Evolutionary conservation across 2,888 invertebrate genomes (phyloP).

Genomic region (Atherix ibis): DNA sequence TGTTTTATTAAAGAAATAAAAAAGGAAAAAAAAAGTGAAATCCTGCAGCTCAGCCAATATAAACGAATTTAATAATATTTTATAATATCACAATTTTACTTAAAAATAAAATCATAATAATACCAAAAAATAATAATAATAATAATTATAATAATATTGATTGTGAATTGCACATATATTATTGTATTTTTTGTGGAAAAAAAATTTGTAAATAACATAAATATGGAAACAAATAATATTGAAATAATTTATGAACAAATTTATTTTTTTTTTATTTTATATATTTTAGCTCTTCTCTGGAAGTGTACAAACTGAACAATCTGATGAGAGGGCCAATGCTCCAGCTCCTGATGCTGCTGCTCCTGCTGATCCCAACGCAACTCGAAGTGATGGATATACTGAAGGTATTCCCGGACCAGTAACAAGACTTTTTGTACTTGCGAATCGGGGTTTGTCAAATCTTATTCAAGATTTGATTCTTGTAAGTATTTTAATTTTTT

Average conservation of each 20-base stretch:
- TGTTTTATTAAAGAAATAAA: slow-evolving; percentile 7
- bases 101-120: too few species aligned
- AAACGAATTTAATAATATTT: too few species aligned
- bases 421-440: slow-evolving; percentile 71
- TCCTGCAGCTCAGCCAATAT: slow-evolving; percentile 12
- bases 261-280: neutral
- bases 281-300: slow-evolving; percentile 60
- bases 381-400: slow-evolving; percentile 49
- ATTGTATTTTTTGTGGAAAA: too few species aligned
- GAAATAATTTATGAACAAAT: too few species aligned
- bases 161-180: too few species aligned
- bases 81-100: too few species aligned
- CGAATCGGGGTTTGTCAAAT: slow-evolving; percentile 74
- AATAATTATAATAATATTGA: too few species aligned
- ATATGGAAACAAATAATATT: too few species aligned
- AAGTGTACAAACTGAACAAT: slow-evolving; percentile 47
- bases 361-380: too few species aligned
- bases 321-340: slow-evolving; percentile 39
- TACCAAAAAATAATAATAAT: too few species aligned
- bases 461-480: slow-evolving; percentile 76
- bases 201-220: too few species aligned
- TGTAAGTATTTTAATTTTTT: slow-evolving; percentile 35
- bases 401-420: slow-evolving; percentile 80
- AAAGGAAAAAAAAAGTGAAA: slow-evolving; percentile 5
- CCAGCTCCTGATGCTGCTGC: slow-evolving; percentile 39